Percentiles rank a stretch among this genome's conserved stretches.
phyloP scores from a whole-genome alignment of 2,113 vertebrate genomes.

The Salvelinus fontinalis region DNA sequence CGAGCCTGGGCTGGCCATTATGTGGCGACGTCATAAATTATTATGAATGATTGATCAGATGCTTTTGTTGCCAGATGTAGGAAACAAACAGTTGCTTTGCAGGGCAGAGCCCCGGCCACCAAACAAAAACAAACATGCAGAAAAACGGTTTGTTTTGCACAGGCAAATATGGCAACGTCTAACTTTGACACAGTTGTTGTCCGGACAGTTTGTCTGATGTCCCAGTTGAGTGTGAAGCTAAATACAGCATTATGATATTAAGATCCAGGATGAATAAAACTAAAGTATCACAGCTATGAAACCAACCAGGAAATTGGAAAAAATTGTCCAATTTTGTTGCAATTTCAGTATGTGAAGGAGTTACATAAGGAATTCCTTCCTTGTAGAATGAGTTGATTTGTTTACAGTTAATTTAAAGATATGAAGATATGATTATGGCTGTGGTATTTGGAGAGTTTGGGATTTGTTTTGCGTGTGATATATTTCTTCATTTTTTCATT shows the following conservation, averaged over 20 bases:
- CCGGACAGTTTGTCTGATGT: conserved; percentile 37
- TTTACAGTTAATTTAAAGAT: conserved; percentile 39
- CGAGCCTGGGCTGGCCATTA: conserved; percentile 26
- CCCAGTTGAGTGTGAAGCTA: conserved; percentile 33
- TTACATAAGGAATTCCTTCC: conserved; percentile 12
- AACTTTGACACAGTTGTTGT: conserved; percentile 58
- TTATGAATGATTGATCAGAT: conserved; percentile 66
- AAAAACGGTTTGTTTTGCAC: conserved; percentile 32
- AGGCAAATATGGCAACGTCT: conserved; percentile 36
- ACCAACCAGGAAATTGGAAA: conserved; percentile 22
- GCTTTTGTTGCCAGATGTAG: conserved; percentile 60
- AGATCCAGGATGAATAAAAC: conserved; percentile 28
- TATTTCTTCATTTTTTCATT: conserved; percentile 2
- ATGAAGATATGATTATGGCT: background rate
- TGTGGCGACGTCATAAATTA: conserved; percentile 56
- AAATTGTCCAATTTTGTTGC: conserved; percentile 22
- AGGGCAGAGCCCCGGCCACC: conserved; percentile 14
- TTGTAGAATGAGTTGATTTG: conserved; percentile 5
- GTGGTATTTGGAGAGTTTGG: conserved; percentile 12
- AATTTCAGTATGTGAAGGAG: conserved; percentile 26
- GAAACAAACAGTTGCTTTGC: conserved; percentile 62
- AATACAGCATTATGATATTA: conserved; percentile 29
- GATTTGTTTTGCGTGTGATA: conserved; percentile 11
- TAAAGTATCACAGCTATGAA: conserved; percentile 25
- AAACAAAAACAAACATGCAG: conserved; percentile 60